Conservation (phyloP, 1,140 invertebrate genomes). For the Drosophila dunni region DNA sequence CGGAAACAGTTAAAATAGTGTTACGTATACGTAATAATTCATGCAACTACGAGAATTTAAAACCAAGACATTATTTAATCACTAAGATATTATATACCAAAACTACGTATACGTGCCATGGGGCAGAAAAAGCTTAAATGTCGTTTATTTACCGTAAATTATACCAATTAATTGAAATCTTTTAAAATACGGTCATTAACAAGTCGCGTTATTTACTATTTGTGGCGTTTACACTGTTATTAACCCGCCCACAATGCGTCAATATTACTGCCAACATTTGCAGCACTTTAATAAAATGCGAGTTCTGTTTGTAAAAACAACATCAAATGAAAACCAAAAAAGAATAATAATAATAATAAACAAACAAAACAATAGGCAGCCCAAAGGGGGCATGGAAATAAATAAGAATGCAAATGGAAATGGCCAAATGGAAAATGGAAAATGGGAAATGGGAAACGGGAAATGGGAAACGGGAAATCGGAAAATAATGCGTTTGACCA, state of each 20-base stretch:
- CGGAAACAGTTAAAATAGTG: neutral
- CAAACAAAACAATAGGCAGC: conserved; percentile 11
- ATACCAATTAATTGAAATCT: conserved; percentile 11
- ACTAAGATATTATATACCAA: no score
- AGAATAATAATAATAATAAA: conserved; percentile 4
- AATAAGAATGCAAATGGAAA: conserved; percentile 3
- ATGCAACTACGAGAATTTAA: no score
- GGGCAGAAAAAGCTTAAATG: neutral
- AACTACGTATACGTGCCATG: no score
- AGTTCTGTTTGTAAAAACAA: conserved; percentile 5
- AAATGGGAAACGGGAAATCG: conserved; percentile 35
- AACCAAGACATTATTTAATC: no score
- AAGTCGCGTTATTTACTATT: conserved; percentile 40
- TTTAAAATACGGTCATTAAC: conserved; percentile 23
- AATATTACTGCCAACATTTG: conserved; percentile 43
- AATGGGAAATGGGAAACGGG: neutral
- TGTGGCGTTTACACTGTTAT: conserved; percentile 72
- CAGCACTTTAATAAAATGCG: conserved; percentile 15
- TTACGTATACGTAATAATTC: no score
- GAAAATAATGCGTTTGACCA: conserved; percentile 80
- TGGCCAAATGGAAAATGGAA: neutral
- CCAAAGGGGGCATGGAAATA: neutral
- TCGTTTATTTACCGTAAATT: neutral
- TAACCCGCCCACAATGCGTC: conserved; percentile 65
- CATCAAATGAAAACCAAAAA: conserved; percentile 6